phyloP scores from a whole-genome alignment of 2,113 vertebrate genomes.

The Rhea americana region DNA sequence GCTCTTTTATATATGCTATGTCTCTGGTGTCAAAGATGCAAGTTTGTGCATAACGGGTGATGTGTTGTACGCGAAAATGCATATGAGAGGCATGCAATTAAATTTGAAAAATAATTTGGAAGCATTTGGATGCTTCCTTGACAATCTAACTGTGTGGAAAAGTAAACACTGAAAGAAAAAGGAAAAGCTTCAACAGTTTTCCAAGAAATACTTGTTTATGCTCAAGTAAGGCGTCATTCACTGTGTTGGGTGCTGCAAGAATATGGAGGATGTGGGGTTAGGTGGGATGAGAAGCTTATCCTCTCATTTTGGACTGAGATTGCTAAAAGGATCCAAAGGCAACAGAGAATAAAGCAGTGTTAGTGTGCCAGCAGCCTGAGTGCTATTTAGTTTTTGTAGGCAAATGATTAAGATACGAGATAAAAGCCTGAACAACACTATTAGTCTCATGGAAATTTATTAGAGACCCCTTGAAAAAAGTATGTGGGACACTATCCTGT shows the following conservation, averaged over 20 bases:
- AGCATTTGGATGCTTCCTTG: background rate
- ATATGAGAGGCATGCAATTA: background rate
- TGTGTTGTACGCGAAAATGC: background rate
- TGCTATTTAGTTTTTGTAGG: slow-evolving; percentile 4
- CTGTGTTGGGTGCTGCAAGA: background rate
- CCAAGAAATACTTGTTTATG: background rate
- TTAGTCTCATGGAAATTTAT: background rate
- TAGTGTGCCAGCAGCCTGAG: background rate
- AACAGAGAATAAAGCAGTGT: background rate
- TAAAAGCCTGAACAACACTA: background rate
- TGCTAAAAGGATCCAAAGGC: background rate
- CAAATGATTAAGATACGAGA: background rate
- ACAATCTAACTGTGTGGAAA: background rate
- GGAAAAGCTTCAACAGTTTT: background rate
- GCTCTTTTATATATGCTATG: background rate
- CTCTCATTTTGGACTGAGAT: background rate
- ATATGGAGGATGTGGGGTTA: background rate
- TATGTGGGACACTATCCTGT: background rate
- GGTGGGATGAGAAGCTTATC: background rate
- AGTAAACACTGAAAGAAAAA: background rate
- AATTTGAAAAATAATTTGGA: background rate
- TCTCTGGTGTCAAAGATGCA: background rate
- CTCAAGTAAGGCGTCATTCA: background rate
- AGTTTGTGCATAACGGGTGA: background rate
- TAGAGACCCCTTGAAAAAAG: background rate